Base-by-base conservation (phyloP, 2,797 vertebrate genomes). In the Alca torda region DNA sequence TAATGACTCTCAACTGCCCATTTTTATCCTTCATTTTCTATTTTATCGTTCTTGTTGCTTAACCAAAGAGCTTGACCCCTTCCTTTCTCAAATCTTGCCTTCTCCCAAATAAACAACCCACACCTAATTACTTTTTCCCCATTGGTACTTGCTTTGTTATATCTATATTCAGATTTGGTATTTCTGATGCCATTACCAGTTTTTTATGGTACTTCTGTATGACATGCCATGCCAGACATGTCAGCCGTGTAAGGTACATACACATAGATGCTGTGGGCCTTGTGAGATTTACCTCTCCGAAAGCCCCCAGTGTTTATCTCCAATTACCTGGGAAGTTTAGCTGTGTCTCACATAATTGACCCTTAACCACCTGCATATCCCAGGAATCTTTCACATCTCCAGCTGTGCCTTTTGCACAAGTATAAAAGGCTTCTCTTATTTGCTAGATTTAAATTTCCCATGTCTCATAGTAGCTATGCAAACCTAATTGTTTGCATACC, bases 251-350 rank as follows among this genome's bases (percentile, higher is more conserved):
- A 41, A 65, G 11, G 9, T 43, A 37, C 11, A 7, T 16, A 64
- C 2, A 33, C 7, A 30, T 5, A 45, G 24, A 56, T 39, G 14
- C 3, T 33, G 4, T 51, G 8, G 26, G 13, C 5, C 30, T 77
- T 67, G 24, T 57, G 43, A 68, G 16, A 33, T 13, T 73, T 46
- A 16, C 6, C 5, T 57, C 2, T 13, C 10, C 26, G 3, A 28
- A 41, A 17, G 2, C 1, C 33, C 37, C 10, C 10, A n/a, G 0
- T 14, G 11, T 37, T 67, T 37, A 16, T 13, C 15, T 45, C 30
- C 33, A 60, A 0, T 50, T 88, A 14, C 31, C 17, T 37, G 4
- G 16, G 11, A 81, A 43, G 2, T 51, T 68, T 54, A 30, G 6
- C 28, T 59, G 31, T 35, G 5, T 18, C 16, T 45, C 14, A 48